phyloP scores from a whole-genome alignment of 2,888 invertebrate genomes.

The Phengaris alcon region DNA sequence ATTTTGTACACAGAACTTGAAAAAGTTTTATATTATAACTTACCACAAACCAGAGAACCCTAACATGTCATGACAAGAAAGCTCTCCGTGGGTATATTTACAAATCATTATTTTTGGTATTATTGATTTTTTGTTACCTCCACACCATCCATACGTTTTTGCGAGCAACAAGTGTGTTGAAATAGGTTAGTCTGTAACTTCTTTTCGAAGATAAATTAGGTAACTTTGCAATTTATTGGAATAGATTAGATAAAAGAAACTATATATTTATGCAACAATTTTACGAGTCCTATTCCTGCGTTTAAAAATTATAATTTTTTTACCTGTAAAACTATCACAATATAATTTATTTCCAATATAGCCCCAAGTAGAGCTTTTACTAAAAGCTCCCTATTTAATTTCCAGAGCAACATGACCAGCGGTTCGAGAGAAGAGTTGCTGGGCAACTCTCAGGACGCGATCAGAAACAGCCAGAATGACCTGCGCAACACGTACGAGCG shows the following conservation, averaged over 20 bases:
- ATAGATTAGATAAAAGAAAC: too few species aligned
- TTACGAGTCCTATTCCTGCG: too few species aligned
- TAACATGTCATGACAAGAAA: background rate
- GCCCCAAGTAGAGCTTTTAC: too few species aligned
- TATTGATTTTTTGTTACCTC: background rate
- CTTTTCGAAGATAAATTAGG: too few species aligned
- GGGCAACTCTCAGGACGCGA: conserved; percentile 68
- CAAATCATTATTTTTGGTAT: conserved; percentile 20
- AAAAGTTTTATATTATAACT: background rate
- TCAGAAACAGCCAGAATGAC: conserved; percentile 69
- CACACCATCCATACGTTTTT: background rate
- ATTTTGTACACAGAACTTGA: background rate
- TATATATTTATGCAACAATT: too few species aligned
- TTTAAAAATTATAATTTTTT: too few species aligned
- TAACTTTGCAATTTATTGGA: too few species aligned
- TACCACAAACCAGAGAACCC: background rate
- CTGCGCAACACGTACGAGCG: conserved; percentile 74
- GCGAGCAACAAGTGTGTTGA: background rate
- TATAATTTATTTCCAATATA: too few species aligned
- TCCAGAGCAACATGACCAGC: conserved; percentile 67
- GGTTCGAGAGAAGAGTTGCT: conserved; percentile 74
- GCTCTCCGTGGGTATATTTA: background rate
- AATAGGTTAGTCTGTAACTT: background rate
- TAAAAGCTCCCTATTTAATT: conserved; percentile 29
- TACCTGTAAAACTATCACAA: too few species aligned